Conservation (phyloP, 2,113 vertebrate species). For the Anser cygnoides region DNA sequence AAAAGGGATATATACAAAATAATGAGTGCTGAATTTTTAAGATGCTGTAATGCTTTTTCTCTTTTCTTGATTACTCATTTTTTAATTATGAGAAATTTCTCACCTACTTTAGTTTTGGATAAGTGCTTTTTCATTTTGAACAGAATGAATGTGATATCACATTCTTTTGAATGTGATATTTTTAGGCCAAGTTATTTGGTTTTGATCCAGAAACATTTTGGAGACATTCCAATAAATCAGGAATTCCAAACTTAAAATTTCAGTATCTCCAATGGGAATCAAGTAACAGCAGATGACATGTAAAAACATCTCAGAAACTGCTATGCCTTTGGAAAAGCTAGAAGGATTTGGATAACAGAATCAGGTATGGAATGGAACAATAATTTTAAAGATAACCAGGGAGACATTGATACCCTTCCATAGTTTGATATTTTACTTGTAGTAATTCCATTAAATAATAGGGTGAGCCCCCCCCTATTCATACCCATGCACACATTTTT, state of each 20-base stretch:
- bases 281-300: neutral
- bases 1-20: neutral
- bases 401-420: neutral
- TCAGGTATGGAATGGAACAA: neutral
- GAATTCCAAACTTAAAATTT: conserved; percentile 1
- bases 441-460: neutral
- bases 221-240: conserved; percentile 6
- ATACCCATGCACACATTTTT: neutral
- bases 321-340: neutral
- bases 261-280: neutral
- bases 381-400: neutral
- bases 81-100: neutral
- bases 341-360: neutral
- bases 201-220: neutral
- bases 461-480: neutral
- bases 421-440: neutral
- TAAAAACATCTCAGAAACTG: neutral
- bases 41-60: neutral
- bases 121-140: neutral
- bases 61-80: neutral
- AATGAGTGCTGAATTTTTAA: neutral
- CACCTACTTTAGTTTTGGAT: neutral
- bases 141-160: too few relatives aligned
- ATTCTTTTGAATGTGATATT: neutral
- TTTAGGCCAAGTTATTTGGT: neutral